Percentiles rank a stretch among this genome's conserved stretches.
phyloP scores from a whole-genome alignment of 53 echinoderm and acorn worm species.

The Apostichopus leukothele region DNA sequence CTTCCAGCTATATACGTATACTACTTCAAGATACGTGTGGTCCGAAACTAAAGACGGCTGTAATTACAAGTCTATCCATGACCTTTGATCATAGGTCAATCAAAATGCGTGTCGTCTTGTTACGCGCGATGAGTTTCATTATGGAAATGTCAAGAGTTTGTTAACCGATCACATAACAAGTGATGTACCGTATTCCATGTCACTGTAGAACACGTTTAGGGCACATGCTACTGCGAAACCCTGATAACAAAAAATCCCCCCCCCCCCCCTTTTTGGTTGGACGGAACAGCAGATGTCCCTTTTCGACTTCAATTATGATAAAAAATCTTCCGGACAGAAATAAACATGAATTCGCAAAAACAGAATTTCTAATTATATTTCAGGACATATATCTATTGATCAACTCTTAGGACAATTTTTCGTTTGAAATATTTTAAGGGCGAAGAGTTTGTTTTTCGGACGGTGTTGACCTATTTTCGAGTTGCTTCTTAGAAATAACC shows the following conservation, averaged over 20 bases:
- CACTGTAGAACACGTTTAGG: not conserved
- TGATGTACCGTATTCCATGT: not conserved
- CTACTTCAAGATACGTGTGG: slow-evolving; percentile 1
- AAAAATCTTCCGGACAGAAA: not conserved
- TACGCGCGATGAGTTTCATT: not conserved
- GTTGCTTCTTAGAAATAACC: too few species aligned
- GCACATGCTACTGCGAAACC: not conserved
- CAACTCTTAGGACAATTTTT: too few species aligned
- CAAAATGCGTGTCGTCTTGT: slow-evolving; percentile 30
- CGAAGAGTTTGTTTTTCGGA: too few species aligned
- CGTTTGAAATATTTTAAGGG: too few species aligned
- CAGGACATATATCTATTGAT: too few species aligned
- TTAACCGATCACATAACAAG: not conserved
- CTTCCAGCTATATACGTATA: too few species aligned
- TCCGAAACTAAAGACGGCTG: slow-evolving; percentile 35
- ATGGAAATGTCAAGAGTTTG: not conserved
- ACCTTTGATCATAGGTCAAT: slow-evolving; percentile 15
- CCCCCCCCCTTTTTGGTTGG: not conserved
- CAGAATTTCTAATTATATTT: too few species aligned
- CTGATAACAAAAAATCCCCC: not conserved
- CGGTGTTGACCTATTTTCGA: too few species aligned
- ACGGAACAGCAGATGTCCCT: not conserved
- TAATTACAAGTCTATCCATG: slow-evolving; percentile 7
- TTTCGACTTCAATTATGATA: not conserved
- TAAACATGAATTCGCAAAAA: too few species aligned